Conservation (phyloP, 37 sponge, comb jelly and placozoan species). For the Beroe ovata region DNA sequence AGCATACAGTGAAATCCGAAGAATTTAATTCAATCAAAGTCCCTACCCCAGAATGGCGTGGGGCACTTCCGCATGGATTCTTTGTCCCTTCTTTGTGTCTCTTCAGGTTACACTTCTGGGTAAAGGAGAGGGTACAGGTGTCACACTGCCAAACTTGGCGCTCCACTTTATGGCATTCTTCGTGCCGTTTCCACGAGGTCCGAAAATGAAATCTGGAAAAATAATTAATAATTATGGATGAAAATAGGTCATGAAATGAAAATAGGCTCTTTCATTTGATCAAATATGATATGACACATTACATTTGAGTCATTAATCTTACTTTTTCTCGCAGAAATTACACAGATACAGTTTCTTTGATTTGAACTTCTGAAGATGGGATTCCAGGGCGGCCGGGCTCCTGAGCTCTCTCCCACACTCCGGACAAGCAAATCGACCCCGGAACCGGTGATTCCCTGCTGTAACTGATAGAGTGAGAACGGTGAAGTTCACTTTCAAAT, state of each 20-base stretch:
- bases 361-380: constrained; percentile 29
- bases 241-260: too few species aligned
- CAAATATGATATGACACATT: too few species aligned
- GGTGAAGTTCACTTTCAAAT: too few species aligned
- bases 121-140: constrained; percentile 40
- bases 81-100: constrained; percentile 53
- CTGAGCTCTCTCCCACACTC: constrained; percentile 12
- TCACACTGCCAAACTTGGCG: constrained; percentile 62
- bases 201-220: constrained; percentile 42
- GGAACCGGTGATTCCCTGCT: too few species aligned
- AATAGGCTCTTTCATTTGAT: too few species aligned
- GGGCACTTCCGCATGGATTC: background rate
- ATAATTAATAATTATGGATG: too few species aligned
- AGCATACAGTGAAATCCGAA: too few species aligned
- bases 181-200: constrained; percentile 62
- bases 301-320: too few species aligned
- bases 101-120: constrained; percentile 55
- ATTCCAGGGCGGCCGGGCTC: constrained; percentile 9
- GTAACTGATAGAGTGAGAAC: too few species aligned
- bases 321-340: constrained; percentile 38
- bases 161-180: constrained; percentile 55
- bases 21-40: too few species aligned
- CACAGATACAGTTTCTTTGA: constrained; percentile 41
- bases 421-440: constrained; percentile 18
- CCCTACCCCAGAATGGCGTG: background rate